Conservation (phyloP, 2,113 vertebrate genomes). For the Phoenicopterus ruber region DNA sequence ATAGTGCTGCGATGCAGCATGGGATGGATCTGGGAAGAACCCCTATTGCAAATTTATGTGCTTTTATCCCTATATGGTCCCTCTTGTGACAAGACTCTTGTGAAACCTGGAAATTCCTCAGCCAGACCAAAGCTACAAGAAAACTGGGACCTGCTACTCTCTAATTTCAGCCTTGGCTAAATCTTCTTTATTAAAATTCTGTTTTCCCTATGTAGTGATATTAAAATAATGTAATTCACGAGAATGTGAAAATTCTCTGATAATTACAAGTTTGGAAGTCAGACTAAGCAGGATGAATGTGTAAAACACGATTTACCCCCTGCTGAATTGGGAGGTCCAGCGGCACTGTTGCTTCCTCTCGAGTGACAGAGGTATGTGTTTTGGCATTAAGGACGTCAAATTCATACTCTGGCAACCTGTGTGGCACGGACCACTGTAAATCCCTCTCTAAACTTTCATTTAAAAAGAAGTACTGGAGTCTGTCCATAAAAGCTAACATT, state of each 20-base stretch:
- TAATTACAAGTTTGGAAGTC: not conserved
- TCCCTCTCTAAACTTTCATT: not conserved
- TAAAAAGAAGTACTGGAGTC: not conserved
- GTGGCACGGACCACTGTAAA: conserved; percentile 19
- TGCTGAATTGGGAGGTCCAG: not conserved
- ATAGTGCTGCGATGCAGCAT: not conserved
- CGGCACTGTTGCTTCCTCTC: not conserved
- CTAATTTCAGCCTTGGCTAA: not conserved
- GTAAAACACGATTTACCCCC: not conserved
- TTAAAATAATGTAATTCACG: not conserved
- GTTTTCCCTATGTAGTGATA: not conserved
- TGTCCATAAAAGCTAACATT: conserved; percentile 1
- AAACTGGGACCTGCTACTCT: not conserved
- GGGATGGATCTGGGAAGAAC: not conserved
- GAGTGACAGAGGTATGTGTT: not conserved
- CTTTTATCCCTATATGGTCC: not conserved
- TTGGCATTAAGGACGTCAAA: not conserved
- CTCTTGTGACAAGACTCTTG: not conserved
- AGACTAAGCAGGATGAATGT: not conserved
- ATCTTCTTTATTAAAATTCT: not conserved
- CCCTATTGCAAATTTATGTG: not conserved
- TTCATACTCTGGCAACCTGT: conserved; percentile 18
- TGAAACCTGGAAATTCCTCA: not conserved
- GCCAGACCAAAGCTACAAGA: not conserved
- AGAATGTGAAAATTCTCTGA: not conserved